phyloP scores from a whole-genome alignment of 2,113 vertebrate species.

The Eolophus roseicapilla region DNA sequence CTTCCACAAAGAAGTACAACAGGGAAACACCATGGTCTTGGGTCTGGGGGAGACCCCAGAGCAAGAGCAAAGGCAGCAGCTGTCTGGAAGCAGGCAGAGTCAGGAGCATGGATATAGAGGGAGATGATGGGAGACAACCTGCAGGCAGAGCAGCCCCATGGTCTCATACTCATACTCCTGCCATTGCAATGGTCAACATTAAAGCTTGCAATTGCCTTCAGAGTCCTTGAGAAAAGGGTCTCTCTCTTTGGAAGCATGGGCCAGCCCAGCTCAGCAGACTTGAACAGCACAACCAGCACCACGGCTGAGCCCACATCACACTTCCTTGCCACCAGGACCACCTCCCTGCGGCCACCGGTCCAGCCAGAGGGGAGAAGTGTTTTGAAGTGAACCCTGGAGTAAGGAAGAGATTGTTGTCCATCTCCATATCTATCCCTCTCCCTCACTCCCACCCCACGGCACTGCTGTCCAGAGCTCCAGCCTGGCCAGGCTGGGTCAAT shows the following conservation, averaged over 20 bases:
- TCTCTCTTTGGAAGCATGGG: neutral
- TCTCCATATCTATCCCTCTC: fast-evolving
- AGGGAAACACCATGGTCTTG: neutral
- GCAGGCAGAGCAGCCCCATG: neutral
- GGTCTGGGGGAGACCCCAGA: neutral
- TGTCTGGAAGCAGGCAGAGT: neutral
- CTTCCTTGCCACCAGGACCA: fast-evolving
- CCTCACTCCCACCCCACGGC: fast-evolving
- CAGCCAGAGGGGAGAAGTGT: neutral
- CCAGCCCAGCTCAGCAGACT: neutral
- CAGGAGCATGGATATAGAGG: neutral
- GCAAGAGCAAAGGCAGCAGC: neutral
- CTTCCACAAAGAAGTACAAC: neutral
- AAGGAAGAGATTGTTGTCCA: neutral
- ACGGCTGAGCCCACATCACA: fast-evolving
- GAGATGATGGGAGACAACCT: fast-evolving
- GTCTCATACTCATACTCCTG: neutral
- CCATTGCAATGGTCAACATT: neutral
- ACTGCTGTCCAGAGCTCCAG: neutral
- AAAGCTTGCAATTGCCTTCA: neutral
- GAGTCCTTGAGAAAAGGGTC: neutral
- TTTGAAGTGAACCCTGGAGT: neutral
- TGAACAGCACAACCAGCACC: fast-evolving
- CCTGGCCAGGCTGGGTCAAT: neutral
- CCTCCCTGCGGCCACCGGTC: neutral